Percentiles rank a stretch among this genome's conserved stretches.
phyloP scores from a whole-genome alignment of 37 sponge, comb jelly and placozoan genomes.

The Cliona cf. orientalis region DNA sequence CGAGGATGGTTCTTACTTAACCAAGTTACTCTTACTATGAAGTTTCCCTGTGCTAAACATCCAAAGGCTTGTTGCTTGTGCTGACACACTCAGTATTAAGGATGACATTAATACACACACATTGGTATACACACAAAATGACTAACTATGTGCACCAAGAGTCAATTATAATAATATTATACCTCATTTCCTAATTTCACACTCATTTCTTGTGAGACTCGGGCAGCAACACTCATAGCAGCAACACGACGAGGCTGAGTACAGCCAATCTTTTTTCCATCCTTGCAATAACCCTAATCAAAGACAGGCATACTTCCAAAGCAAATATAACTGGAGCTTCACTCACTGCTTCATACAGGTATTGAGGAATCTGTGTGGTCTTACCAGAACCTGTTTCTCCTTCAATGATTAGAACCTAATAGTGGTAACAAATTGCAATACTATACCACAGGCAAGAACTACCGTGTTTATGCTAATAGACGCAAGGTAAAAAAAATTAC shows the following conservation, averaged over 20 bases:
- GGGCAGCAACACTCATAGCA: conserved; percentile 99
- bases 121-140: neutral
- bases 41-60: no score
- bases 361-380: conserved; percentile 99
- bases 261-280: conserved; percentile 91
- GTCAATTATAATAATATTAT: no score
- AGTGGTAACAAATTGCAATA: no score
- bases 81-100: neutral
- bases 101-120: neutral
- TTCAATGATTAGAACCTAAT: conserved; percentile 92
- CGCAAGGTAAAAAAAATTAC: no score
- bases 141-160: neutral
- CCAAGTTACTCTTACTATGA: no score
- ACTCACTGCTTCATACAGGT: conserved; percentile 88
- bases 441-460: no score
- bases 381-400: conserved; percentile 99
- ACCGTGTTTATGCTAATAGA: no score
- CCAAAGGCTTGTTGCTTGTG: no score
- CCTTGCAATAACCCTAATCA: conserved; percentile 75
- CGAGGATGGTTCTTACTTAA: no score
- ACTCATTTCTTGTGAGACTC: conserved; percentile 95
- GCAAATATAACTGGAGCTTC: neutral
- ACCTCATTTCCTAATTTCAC: conserved; percentile 98
- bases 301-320: neutral
- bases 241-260: conserved; percentile 99